Percentiles rank a stretch among this genome's conserved stretches.
Conservation (phyloP, 2,113 vertebrate species). For the Periophthalmus modestus region DNA sequence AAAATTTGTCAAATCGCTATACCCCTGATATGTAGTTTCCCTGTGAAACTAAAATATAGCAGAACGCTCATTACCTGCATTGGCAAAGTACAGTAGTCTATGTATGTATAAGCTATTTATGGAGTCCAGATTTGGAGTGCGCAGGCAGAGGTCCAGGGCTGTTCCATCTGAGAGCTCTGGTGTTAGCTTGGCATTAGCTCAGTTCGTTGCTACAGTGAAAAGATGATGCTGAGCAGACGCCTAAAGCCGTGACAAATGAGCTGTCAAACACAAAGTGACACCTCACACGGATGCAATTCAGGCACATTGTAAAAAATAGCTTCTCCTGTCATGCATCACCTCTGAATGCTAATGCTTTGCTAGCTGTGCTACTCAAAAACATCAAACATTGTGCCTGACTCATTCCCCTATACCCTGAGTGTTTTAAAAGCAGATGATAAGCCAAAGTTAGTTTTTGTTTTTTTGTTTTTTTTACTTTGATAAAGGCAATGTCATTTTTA, state of each 20-base stretch:
- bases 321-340: conserved; percentile 52
- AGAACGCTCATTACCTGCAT: background rate
- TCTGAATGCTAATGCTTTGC: conserved; percentile 65
- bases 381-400: conserved; percentile 19
- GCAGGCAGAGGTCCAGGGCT: conserved; percentile 49
- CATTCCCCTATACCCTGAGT: conserved; percentile 29
- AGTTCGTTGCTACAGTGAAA: conserved; percentile 40
- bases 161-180: conserved; percentile 66
- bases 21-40: background rate
- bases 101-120: background rate
- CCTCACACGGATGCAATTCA: conserved; percentile 47
- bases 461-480: conserved; percentile 38
- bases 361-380: conserved; percentile 50
- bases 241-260: conserved; percentile 68
- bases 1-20: background rate
- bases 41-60: background rate
- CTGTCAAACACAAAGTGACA: conserved; percentile 66
- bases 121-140: conserved; percentile 17
- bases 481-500: conserved; percentile 18
- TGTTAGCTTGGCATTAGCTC: conserved; percentile 22
- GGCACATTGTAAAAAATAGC: conserved; percentile 45
- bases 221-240: conserved; percentile 49
- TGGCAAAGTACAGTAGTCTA: background rate
- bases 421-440: conserved; percentile 37
- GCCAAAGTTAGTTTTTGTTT: conserved; percentile 22